Percentiles rank a stretch among this genome's conserved stretches.
These are phyloP conservation scores for Gorsachius magnificus DNA, from an alignment of 2,797 vertebrate species.

Conservation along the genomic window DNA sequence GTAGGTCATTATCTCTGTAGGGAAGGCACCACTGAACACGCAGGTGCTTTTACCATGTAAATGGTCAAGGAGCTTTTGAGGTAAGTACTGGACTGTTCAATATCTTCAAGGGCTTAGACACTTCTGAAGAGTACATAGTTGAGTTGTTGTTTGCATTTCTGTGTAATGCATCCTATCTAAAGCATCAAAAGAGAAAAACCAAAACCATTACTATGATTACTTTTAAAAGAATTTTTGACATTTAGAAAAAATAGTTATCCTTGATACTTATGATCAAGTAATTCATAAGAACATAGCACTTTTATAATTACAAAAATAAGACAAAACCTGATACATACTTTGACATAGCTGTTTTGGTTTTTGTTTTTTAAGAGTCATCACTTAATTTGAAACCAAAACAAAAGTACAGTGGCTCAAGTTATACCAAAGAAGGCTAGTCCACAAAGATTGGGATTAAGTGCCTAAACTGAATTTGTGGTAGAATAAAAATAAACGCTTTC, in stretches of 20 bases:
- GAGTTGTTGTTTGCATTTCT: not conserved
- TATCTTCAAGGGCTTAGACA: not conserved
- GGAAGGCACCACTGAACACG: not conserved
- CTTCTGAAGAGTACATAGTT: not conserved
- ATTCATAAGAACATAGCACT: not conserved
- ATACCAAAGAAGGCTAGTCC: not conserved
- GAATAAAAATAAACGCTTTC: not conserved
- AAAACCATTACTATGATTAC: not conserved
- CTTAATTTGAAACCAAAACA: not conserved
- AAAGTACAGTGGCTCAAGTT: not conserved
- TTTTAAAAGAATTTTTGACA: not conserved
- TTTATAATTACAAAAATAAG: not conserved
- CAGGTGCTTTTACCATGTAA: not conserved
- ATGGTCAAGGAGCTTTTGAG: not conserved
- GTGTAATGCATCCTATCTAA: not conserved
- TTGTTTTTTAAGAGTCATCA: not conserved
- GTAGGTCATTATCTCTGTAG: not conserved
- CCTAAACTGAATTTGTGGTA: not conserved
- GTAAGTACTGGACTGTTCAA: not conserved
- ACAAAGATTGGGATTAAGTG: not conserved
- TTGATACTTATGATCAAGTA: not conserved
- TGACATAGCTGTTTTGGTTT: not conserved
- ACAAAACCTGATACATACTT: not conserved
- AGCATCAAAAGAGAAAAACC: not conserved
- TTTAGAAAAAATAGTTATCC: not conserved